A percentile compares a stretch with the other conserved stretches of the same genome.
phyloP scores from a whole-genome alignment of 2,888 invertebrate genomes.

The Agapetus fuscipes region DNA sequence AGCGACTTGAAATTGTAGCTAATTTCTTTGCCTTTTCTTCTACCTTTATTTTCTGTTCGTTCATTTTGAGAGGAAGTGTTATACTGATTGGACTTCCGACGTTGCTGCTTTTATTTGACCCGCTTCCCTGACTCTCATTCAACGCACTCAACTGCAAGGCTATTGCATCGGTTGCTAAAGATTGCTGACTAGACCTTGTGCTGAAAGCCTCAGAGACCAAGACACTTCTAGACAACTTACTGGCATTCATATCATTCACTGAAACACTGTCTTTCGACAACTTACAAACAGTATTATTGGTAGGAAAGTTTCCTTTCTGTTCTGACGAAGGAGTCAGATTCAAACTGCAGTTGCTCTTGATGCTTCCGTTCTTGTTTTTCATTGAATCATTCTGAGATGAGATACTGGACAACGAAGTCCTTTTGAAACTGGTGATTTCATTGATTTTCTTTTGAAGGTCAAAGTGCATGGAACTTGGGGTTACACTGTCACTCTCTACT shows the following conservation, averaged over 20 bases:
- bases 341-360: not conserved
- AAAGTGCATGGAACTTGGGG: not conserved
- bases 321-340: not conserved
- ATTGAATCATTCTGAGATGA: not conserved
- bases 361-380: not conserved
- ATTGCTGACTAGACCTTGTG: not conserved
- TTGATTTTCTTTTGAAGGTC: not conserved
- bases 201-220: not conserved
- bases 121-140: not conserved
- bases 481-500: not conserved
- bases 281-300: too few species aligned
- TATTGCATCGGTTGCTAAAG: not conserved
- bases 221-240: not conserved
- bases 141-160: not conserved
- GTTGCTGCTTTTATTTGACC: not conserved
- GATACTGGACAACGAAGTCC: not conserved
- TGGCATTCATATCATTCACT: not conserved
- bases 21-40: slow-evolving; percentile 3
- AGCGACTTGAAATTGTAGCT: not conserved
- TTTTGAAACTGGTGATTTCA: not conserved
- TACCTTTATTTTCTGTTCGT: not conserved
- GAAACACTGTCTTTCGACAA: too few species aligned
- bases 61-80: not conserved
- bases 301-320: not conserved
- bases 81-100: not conserved